These are phyloP conservation scores for Ceuthmochares aereus DNA, from an alignment of 2,113 vertebrate genomes.

Conservation along the genomic window DNA sequence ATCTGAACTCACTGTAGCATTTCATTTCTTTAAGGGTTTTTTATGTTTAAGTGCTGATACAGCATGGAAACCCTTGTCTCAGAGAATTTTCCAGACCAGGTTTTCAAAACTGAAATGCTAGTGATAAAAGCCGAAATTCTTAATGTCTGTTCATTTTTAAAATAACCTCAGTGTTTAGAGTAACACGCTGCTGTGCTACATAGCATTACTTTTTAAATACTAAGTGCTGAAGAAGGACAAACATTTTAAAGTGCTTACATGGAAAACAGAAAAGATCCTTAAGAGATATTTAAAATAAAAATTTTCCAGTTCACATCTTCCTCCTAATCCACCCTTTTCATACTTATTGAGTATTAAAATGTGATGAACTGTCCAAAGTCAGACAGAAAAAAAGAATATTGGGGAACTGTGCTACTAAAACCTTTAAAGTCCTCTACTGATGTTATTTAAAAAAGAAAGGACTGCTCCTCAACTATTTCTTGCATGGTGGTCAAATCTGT, in stretches of 20 bases:
- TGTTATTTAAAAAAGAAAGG: background rate
- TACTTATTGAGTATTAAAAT: background rate
- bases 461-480: background rate
- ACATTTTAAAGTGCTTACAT: background rate
- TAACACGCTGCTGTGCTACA: background rate
- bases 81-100: background rate
- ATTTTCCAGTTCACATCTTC: background rate
- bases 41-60: background rate
- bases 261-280: background rate
- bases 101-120: background rate
- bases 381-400: background rate
- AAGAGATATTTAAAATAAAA: background rate
- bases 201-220: background rate
- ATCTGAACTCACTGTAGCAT: background rate
- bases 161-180: background rate
- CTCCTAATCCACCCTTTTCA: too few relatives aligned
- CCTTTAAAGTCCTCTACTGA: background rate
- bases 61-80: background rate
- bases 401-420: background rate
- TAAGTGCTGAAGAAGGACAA: background rate
- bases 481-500: background rate
- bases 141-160: background rate
- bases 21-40: fast-evolving
- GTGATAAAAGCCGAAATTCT: background rate
- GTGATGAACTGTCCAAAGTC: background rate